Base-by-base conservation (phyloP, 2,888 invertebrate species). In the Noctua fimbriata region DNA sequence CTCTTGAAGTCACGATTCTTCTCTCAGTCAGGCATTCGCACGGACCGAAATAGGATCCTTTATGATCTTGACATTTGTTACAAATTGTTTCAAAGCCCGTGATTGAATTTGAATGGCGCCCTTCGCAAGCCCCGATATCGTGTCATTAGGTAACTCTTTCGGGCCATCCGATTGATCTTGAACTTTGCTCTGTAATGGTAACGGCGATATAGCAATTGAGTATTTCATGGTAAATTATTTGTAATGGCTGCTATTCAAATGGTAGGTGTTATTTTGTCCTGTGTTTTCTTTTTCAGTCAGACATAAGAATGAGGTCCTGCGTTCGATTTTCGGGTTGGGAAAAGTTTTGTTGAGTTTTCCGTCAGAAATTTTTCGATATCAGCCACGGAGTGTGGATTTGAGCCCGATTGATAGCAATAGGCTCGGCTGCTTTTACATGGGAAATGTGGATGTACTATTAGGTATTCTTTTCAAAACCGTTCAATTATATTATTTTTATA, bases 31-130 rank as follows among this genome's bases (percentile, higher is more conserved):
- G 83, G 84, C 81, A 76, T 87, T 89, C 81, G 87, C 84, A 87
- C 76, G 81, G 77, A 86, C 81, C 84, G 79, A 88, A 88, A 82
- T 89, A 73, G 88, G 85, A 86, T 88, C 88, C 86, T 90, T 92
- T 92, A 92, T 91, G 91, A 88, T 92, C 92, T 92, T 93, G 93
- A 93, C 93, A 93, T 93, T 93, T 93, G 90, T 89, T 89, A 89
- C 88, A 90, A 90, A 93, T 91, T 91, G 91, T 91, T 91, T 88
- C 89, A 90, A 91, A 92, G 91, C 85, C 91, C 88, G 89, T 91
- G 92, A 92, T 91, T 90, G 90, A 89, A 89, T 91, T 91, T 87
- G 86, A 92, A 92, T 90, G 89, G 82, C 82, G 90, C 87, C 90
- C 90, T 89, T 90, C 79, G 77, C 78, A 84, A 72, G 87, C 84